These are phyloP conservation scores for Ichneumoninae sp. DNA, from an alignment of 2,888 invertebrate genomes.

Conservation along the genomic window DNA sequence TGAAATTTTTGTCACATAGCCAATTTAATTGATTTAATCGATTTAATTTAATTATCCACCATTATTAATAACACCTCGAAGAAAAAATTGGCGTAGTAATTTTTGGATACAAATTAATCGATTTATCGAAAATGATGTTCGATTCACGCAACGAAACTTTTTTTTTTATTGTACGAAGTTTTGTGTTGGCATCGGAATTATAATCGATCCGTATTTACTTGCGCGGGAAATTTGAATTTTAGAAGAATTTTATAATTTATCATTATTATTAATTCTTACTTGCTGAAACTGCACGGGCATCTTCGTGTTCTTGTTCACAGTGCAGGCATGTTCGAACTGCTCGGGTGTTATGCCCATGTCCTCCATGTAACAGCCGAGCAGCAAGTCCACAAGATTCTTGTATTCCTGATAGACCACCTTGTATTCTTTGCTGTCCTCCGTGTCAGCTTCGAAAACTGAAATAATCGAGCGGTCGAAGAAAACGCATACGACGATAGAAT, in stretches of 20 bases:
- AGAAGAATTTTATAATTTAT: neutral
- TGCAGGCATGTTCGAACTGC: constrained; percentile 94
- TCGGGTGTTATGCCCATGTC: constrained; percentile 95
- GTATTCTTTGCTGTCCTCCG: constrained; percentile 91
- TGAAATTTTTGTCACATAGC: constrained; percentile 73
- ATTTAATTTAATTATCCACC: neutral
- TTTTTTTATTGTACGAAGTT: neutral
- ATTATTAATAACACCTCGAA: neutral
- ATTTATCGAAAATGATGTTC: neutral
- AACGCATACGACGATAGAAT: neutral
- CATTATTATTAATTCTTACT: constrained; percentile 77
- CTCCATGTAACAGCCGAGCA: constrained; percentile 96
- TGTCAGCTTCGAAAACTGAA: constrained; percentile 94
- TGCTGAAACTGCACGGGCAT: constrained; percentile 86
- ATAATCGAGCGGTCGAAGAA: constrained; percentile 39
- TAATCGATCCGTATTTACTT: neutral
- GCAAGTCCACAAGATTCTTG: constrained; percentile 94
- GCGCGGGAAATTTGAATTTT: neutral
- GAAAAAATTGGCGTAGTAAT: neutral
- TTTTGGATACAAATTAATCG: neutral
- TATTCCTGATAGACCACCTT: constrained; percentile 93
- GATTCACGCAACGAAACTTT: neutral
- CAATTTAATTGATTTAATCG: neutral
- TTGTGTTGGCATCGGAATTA: neutral
- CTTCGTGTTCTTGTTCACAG: constrained; percentile 83